These are phyloP conservation scores for Halcyon senegalensis DNA, from an alignment of 2,113 vertebrate species.

Conservation along the genomic window DNA sequence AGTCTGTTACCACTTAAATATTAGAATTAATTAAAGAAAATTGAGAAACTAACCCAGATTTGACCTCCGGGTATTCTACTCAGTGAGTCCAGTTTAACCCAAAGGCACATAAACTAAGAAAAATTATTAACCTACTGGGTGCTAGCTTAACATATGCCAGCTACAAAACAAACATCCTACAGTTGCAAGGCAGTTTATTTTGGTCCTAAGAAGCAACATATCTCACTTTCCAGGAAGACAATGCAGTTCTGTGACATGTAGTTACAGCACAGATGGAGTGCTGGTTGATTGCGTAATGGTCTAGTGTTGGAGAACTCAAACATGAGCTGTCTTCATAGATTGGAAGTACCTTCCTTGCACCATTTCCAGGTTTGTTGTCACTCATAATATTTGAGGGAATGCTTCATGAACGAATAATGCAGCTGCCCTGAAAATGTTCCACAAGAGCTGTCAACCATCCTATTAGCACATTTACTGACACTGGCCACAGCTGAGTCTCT, in stretches of 20 bases:
- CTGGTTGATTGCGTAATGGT: constrained; percentile 47
- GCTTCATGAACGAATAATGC: constrained; percentile 68
- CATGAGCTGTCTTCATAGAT: constrained; percentile 38
- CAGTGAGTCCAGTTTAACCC: background rate
- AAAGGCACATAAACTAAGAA: background rate
- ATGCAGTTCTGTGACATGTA: constrained; percentile 27
- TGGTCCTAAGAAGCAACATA: background rate
- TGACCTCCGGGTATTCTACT: constrained; percentile 14
- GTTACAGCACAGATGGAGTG: constrained; percentile 18
- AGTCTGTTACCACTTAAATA: background rate
- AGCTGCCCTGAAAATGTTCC: constrained; percentile 63
- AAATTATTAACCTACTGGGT: constrained; percentile 1
- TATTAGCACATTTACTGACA: constrained; percentile 64
- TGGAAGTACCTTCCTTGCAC: constrained; percentile 53
- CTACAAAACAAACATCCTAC: background rate
- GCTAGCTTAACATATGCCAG: background rate
- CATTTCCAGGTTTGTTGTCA: constrained; percentile 70
- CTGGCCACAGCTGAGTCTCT: constrained; percentile 53
- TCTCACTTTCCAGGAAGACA: constrained; percentile 34
- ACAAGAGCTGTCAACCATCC: constrained; percentile 63
- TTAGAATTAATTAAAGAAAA: constrained; percentile 44
- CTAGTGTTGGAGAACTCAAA: constrained; percentile 56
- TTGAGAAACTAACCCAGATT: background rate
- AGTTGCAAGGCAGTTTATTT: constrained; percentile 43
- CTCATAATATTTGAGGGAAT: constrained; percentile 70